Percentiles rank a stretch among this genome's conserved stretches.
phyloP scores from a whole-genome alignment of 2,113 vertebrate genomes.

The Hydrochoerus hydrochaeris region DNA sequence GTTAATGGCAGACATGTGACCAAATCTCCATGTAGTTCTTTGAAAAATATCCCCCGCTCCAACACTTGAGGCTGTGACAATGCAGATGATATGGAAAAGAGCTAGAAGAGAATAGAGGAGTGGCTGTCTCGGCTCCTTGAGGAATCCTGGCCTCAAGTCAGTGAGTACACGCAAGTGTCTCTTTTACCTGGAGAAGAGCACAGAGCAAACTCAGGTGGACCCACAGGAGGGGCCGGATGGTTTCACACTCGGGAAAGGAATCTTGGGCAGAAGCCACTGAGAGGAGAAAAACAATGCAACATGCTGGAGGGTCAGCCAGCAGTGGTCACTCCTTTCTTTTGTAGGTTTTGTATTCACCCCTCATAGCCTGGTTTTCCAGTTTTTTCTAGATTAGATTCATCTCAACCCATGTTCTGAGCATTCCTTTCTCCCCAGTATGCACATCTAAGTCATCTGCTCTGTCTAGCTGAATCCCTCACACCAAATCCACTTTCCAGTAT shows the following conservation, averaged over 20 bases:
- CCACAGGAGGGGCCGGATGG: background rate
- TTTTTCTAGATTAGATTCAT: background rate
- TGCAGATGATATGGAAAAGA: background rate
- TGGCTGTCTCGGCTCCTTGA: background rate
- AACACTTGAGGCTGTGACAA: background rate
- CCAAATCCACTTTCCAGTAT: background rate
- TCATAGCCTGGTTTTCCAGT: background rate
- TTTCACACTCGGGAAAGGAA: background rate
- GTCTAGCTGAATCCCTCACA: background rate
- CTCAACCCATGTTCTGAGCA: background rate
- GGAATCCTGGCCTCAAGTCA: background rate
- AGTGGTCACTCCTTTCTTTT: no score
- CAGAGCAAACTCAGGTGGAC: background rate
- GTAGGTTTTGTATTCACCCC: no score
- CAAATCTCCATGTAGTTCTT: conserved; percentile 50
- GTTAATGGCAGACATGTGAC: conserved; percentile 49
- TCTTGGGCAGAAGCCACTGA: background rate
- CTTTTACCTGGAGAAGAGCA: background rate
- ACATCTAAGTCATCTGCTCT: background rate
- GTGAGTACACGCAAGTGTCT: background rate
- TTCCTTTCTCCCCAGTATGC: background rate
- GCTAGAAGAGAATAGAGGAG: background rate
- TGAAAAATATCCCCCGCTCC: conserved; percentile 16
- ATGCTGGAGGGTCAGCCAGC: rapidly evolving
- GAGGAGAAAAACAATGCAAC: background rate